These are phyloP conservation scores for Danio tinwini DNA, from an alignment of 2,797 vertebrate genomes.

Conservation along the genomic window DNA sequence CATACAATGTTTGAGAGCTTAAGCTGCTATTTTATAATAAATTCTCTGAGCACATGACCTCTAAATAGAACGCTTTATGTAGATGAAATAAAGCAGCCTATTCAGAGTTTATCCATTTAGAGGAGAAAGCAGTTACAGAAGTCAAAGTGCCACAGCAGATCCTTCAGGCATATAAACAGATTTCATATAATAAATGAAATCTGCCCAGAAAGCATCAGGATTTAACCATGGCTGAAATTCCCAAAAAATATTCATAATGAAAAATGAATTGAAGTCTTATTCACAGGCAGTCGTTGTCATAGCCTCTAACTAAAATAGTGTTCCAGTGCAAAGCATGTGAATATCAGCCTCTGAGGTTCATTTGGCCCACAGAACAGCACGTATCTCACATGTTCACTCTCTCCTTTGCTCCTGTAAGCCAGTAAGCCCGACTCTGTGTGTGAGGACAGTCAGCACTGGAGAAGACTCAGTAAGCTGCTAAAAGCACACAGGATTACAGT, in stretches of 20 bases:
- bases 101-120: conserved; percentile 32
- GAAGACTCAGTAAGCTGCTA: conserved; percentile 53
- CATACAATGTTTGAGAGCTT: conserved; percentile 4
- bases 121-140: not conserved
- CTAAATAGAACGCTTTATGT: conserved; percentile 18
- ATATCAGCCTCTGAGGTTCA: not conserved
- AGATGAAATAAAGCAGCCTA: conserved; percentile 30
- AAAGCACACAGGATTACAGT: conserved; percentile 51
- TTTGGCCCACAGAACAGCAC: conserved; percentile 1
- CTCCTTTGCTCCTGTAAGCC: not conserved
- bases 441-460: conserved; percentile 47
- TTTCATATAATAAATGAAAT: conserved; percentile 11
- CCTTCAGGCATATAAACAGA: conserved; percentile 7
- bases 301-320: not conserved
- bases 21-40: conserved; percentile 22
- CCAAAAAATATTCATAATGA: not conserved
- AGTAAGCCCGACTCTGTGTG: conserved; percentile 40
- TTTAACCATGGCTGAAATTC: not conserved
- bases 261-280: not conserved
- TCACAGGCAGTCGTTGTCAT: not conserved
- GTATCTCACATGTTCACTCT: conserved; percentile 11
- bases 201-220: not conserved
- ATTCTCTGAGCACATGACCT: conserved; percentile 14
- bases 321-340: not conserved
- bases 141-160: conserved; percentile 7